Base-by-base conservation (phyloP, 2,888 invertebrate species). In the Cyrtodaria siliqua region DNA sequence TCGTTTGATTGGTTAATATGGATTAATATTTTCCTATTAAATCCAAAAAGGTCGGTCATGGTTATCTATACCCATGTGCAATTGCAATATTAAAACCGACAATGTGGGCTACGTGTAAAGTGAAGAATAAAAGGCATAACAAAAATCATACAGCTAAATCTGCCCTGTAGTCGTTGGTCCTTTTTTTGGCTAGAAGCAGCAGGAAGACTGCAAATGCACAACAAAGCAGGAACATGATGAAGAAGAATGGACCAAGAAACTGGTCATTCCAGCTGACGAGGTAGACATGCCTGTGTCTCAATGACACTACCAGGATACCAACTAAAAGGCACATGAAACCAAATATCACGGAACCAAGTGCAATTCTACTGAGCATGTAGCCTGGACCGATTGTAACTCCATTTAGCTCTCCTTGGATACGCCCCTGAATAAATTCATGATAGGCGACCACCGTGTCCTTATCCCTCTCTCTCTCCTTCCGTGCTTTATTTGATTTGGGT, bases 401-500 rank as follows among this genome's bases (percentile, higher is more conserved):
- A 73, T 90, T 90, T 23, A 90, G 70, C 57, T 88, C 86, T 29
- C 79, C 79, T 56, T 87, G 86, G 52, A 90, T 89, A 26, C 85
- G 82, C 2, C 79, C 73, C 72, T 90, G 89, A 1, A 90, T 80
- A 63, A 86, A 88, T 49, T 85, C 83, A 60, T 89, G 89, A 67
- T 89, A 89, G 1, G 89, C 88, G 63, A 89, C 88, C 50, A 90
- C 88, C 0, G 90, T 90, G 71, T 88, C 89, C 66, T 88, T 88
- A 66, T 90, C 89, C 56, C 86, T 83, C 38, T 85, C 86, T 55
- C 83, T 83, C 56, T 84, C 67, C 82, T 75, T 78, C 33, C 63
- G 53, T 44, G 53, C 53, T 42, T 60, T 40, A 23, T 69, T 75
- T 18, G 70, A 61, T 52, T 74, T 70, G n/a, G 77, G 77, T 59